phyloP scores from a whole-genome alignment of 1,140 invertebrate species.

The Macrocentrus cingulum region DNA sequence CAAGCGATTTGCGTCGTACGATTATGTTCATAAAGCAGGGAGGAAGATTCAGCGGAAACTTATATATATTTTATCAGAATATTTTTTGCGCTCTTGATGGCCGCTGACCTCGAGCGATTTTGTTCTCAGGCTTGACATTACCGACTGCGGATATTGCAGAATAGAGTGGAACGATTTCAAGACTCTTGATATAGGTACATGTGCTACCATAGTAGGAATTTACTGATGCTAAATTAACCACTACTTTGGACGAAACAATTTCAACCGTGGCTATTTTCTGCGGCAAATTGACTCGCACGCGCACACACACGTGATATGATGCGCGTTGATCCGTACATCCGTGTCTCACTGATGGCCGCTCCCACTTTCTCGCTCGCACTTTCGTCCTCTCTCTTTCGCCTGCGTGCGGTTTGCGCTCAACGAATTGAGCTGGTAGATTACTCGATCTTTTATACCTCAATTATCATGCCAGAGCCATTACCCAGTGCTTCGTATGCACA shows the following conservation, averaged over 20 bases:
- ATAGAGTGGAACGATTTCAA: no score
- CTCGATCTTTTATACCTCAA: slow-evolving; percentile 49
- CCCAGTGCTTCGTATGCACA: slow-evolving; percentile 30
- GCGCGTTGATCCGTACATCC: slow-evolving; percentile 23
- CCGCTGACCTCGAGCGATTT: no score
- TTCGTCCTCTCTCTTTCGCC: slow-evolving; percentile 3
- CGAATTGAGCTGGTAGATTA: slow-evolving; percentile 38
- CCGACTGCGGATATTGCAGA: no score
- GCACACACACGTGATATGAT: slow-evolving; percentile 25
- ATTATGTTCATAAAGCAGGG: no score
- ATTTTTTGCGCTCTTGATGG: no score
- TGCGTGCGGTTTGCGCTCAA: slow-evolving; percentile 14
- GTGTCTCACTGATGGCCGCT: slow-evolving; percentile 2
- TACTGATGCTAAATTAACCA: slow-evolving; percentile 39
- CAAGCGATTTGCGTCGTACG: no score
- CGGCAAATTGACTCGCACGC: slow-evolving; percentile 45
- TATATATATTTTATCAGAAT: no score
- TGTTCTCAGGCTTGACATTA: no score
- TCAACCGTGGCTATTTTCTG: slow-evolving; percentile 41
- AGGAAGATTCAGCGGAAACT: no score
- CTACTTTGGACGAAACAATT: slow-evolving; percentile 48
- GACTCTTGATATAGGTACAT: neutral
- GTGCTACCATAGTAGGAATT: slow-evolving; percentile 3
- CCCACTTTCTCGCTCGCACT: slow-evolving; percentile 1
- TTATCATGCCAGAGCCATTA: slow-evolving; percentile 46